phyloP scores from a whole-genome alignment of 2,797 vertebrate genomes.

The Lepilemur ruficaudatus region DNA sequence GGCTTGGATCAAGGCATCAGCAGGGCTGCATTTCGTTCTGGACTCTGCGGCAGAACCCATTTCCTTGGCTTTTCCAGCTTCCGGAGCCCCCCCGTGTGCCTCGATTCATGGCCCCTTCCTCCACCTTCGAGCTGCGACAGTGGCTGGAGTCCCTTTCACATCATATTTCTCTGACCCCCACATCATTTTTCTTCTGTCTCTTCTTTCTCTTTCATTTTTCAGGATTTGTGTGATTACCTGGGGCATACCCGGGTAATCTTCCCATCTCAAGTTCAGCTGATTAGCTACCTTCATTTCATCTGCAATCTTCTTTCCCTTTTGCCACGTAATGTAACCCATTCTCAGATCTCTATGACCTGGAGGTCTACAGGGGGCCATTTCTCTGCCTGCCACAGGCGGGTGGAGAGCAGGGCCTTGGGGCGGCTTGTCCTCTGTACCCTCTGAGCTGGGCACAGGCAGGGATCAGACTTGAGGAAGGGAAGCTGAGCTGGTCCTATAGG shows the following conservation, averaged over 20 bases:
- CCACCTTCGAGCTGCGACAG: neutral
- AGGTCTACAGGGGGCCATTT: neutral
- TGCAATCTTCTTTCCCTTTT: neutral
- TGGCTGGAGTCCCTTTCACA: neutral
- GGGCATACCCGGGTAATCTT: neutral
- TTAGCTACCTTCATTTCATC: neutral
- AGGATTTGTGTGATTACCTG: neutral
- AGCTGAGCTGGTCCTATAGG: neutral
- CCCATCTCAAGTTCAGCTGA: neutral
- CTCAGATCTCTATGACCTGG: rapidly evolving
- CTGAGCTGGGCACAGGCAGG: neutral
- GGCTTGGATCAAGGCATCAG: neutral
- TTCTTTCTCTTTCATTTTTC: neutral
- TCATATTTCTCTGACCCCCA: neutral
- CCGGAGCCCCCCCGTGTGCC: neutral
- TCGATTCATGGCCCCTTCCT: neutral
- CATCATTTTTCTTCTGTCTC: neutral
- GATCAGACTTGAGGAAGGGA: neutral
- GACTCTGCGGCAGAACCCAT: neutral
- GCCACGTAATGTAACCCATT: neutral
- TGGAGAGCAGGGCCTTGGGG: neutral
- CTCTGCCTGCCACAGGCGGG: neutral
- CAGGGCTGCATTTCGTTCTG: neutral
- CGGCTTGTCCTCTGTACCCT: neutral
- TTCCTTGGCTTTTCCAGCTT: neutral